Evolutionary conservation across 1,140 invertebrate genomes (phyloP).

Genomic region (Drosophila triauraria): DNA sequence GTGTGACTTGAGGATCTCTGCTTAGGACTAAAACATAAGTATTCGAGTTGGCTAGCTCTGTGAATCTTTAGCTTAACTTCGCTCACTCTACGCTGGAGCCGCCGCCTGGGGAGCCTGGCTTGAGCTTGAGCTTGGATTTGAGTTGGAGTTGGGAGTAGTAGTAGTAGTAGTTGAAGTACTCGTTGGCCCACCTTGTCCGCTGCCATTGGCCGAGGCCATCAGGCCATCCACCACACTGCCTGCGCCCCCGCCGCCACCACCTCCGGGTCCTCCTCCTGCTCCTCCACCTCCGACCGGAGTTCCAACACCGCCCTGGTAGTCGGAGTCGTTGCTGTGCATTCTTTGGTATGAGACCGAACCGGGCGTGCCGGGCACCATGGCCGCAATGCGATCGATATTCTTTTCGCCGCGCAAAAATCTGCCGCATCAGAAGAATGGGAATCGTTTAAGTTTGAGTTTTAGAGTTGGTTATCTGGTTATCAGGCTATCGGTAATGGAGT

Average conservation of each 20-base stretch:
- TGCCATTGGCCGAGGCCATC: constrained; percentile 68
- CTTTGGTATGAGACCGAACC: constrained; percentile 91
- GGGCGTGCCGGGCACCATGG: constrained; percentile 87
- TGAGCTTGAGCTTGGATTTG: constrained; percentile 46
- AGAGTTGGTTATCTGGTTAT: constrained; percentile 13
- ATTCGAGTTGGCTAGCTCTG: constrained; percentile 51
- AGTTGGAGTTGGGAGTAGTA: constrained; percentile 53
- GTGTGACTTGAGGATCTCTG: constrained; percentile 50
- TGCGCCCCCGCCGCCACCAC: constrained; percentile 54
- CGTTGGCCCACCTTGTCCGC: constrained; percentile 85
- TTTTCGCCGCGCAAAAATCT: constrained; percentile 94
- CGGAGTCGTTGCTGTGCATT: constrained; percentile 93
- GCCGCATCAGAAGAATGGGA: constrained; percentile 66
- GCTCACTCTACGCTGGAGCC: constrained; percentile 47
- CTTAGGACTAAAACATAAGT: constrained; percentile 47
- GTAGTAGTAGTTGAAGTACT: constrained; percentile 61
- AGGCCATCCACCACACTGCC: constrained; percentile 69
- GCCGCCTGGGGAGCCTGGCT: constrained; percentile 31
- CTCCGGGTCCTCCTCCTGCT: constrained; percentile 44
- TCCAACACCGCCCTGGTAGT: constrained; percentile 75
- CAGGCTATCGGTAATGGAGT: constrained; percentile 34
- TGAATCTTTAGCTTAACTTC: constrained; percentile 33
- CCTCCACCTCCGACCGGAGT: constrained; percentile 45
- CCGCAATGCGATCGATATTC: constrained; percentile 85
- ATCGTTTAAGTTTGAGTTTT: constrained; percentile 45